Base-by-base conservation (phyloP, 1,140 invertebrate species). In the Macrosteles quadrilineatus region DNA sequence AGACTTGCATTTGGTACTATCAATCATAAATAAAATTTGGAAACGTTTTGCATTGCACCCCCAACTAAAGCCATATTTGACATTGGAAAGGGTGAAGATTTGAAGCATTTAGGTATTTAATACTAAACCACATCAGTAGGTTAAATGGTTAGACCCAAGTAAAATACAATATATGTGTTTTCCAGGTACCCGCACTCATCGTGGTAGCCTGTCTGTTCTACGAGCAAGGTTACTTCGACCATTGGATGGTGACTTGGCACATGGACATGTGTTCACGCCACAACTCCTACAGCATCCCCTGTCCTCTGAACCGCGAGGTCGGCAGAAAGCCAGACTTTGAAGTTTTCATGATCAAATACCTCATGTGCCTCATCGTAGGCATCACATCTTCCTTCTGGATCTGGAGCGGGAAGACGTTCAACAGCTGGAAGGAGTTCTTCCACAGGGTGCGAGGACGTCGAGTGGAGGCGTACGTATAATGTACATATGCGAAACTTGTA, bases 371-470 rank as follows among this genome's bases (percentile, higher is more conserved):
- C 84, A 94, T 98, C 66, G 95, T 98, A n/a, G 97, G 97, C 1
- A 96, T 99, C 36, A 97, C 96, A 0, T 97, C 95, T 2, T 95
- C 94, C 73, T 94, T 98, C 71, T 99, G 97, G 97, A 94, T 98
- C 36, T 97, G 96, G 90, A 98, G 96, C 14, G 92, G 94, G 40
- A 99, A 99, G 83, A 99, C 97, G 0, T 85, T 98, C 73, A 89
- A 90, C 55, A 96, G 94, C 71, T 98, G 96, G 96, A 89, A 88
- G 76, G 90, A 92, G 75, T 96, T 97, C 78, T 89, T 93, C 69
- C 87, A 91, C 80, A 86, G 87, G 75, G 81, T 93, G 75, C 87
- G 86, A 74, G 89, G 90, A 12, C 80, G 85, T 72, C 83, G 87
- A 70, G 83, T 84, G 17, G 89, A 91, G 79, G 90, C 89, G 19